Conservation (phyloP, 2,113 vertebrate species). For the Calonectris borealis region DNA sequence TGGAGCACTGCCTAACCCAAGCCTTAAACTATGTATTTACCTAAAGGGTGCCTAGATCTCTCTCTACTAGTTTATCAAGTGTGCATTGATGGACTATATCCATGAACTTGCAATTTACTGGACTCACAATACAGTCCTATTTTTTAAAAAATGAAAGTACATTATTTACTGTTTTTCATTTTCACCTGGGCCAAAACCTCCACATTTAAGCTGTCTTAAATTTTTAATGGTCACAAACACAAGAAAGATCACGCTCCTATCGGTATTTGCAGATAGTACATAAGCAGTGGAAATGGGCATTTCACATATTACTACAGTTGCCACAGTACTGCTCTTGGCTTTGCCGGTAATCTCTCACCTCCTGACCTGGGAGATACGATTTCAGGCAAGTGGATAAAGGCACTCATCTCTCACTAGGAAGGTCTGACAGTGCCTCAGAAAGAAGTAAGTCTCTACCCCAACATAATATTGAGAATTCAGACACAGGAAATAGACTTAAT, state of each 20-base stretch:
- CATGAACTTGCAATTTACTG: not conserved
- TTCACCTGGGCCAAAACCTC: not conserved
- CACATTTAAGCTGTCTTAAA: not conserved
- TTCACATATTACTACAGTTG: not conserved
- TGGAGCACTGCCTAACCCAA: not conserved
- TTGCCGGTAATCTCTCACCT: not conserved
- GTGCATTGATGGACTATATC: not conserved
- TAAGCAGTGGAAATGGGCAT: not conserved
- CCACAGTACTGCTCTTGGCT: not conserved
- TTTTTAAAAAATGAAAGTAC: not conserved
- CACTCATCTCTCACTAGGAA: not conserved
- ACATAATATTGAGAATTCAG: not conserved
- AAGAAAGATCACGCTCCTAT: not conserved
- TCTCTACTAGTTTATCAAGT: not conserved
- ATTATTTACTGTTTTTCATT: not conserved
- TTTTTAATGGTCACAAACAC: not conserved
- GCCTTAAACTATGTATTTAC: not conserved
- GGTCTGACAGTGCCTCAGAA: not conserved
- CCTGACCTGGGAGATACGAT: not conserved
- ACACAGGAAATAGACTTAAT: slow-evolving; percentile 10
- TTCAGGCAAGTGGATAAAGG: not conserved
- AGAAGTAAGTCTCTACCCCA: not conserved
- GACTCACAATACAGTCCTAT: not conserved
- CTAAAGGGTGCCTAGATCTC: not conserved
- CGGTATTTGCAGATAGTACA: not conserved